Conservation (phyloP, 2,888 invertebrate species). For the Mythimna loreyi region DNA sequence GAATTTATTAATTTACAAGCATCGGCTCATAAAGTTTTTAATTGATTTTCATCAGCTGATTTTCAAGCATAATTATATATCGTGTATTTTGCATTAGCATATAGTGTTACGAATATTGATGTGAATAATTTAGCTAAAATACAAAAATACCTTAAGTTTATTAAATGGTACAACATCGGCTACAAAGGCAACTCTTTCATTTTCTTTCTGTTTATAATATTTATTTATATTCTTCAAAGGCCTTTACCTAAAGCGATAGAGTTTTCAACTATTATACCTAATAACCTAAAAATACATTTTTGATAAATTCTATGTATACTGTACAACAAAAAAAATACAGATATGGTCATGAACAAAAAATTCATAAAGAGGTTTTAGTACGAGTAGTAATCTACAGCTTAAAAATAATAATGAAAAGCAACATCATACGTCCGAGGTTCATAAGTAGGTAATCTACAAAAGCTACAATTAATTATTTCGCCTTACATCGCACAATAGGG, state of each 20-base stretch:
- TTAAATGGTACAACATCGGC: not conserved
- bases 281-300: too few species aligned
- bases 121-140: not conserved
- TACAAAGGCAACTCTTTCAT: too few species aligned
- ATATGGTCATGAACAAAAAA: too few species aligned
- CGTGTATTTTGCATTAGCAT: not conserved
- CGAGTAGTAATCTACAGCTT: not conserved
- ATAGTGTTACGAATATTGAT: not conserved
- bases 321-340: too few species aligned
- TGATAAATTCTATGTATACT: too few species aligned
- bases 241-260: too few species aligned
- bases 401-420: conserved; percentile 7
- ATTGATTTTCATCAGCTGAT: not conserved
- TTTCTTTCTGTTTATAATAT: not conserved
- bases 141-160: not conserved
- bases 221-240: too few species aligned
- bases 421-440: conserved; percentile 10
- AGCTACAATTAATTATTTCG: conserved; percentile 53
- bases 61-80: not conserved
- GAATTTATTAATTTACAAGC: conserved; percentile 13
- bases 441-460: conserved; percentile 25
- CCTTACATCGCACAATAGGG: conserved; percentile 39
- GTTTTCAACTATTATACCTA: too few species aligned
- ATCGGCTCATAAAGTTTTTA: not conserved
- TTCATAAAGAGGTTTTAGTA: not conserved